Conservation (phyloP, 2,888 invertebrate genomes). For the Augiades crinisus region DNA sequence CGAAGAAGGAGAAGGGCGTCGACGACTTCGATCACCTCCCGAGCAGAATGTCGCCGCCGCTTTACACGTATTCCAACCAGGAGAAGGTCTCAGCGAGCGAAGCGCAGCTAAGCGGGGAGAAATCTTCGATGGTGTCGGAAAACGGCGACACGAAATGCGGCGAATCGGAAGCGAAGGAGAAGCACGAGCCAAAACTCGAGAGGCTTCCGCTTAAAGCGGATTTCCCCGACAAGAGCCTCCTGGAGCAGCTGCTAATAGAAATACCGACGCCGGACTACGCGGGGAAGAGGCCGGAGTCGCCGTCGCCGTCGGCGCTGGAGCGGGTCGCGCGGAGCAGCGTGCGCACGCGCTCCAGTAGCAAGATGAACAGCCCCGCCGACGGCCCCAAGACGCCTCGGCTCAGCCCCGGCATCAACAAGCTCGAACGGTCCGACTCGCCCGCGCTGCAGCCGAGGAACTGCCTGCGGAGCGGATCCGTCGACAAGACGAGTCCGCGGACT, state of each 20-base stretch:
- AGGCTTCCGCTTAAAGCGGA: conserved; percentile 68
- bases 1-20: conserved; percentile 46
- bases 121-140: conserved; percentile 39
- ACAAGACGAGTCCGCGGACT: conserved; percentile 57
- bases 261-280: conserved; percentile 85
- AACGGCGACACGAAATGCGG: conserved; percentile 51
- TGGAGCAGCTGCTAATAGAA: conserved; percentile 92
- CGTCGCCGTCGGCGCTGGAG: conserved; percentile 71
- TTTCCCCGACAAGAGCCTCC: conserved; percentile 81
- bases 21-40: conserved; percentile 84
- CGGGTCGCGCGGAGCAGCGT: conserved; percentile 77
- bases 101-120: conserved; percentile 46
- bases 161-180: conserved; percentile 37
- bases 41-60: conserved; percentile 86
- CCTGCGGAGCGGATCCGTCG: conserved; percentile 59
- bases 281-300: conserved; percentile 71
- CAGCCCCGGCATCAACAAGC: conserved; percentile 59
- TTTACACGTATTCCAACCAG: conserved; percentile 89
- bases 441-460: conserved; percentile 54
- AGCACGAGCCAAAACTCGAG: conserved; percentile 52
- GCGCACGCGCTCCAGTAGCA: conserved; percentile 85
- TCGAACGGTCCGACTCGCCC: conserved; percentile 61
- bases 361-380: conserved; percentile 85
- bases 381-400: conserved; percentile 67
- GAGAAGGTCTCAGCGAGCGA: conserved; percentile 81